Conservation (phyloP, 92 coral and sea anemone species). For the Meandrina meandrites region DNA sequence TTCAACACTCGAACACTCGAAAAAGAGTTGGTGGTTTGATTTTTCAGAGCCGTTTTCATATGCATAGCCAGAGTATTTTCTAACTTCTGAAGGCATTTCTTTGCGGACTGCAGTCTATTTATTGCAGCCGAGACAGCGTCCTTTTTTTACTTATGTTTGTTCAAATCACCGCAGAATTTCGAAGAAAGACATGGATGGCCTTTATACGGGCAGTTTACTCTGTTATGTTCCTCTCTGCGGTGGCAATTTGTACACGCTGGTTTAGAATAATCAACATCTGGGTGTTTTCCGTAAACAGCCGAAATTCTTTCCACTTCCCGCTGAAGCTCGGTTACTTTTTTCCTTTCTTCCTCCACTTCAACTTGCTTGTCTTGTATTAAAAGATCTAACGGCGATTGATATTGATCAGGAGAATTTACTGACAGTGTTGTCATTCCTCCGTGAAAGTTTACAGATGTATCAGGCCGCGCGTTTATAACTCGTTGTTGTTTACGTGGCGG, state of each 20-base stretch:
- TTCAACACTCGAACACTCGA: constrained; percentile 8
- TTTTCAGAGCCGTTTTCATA: constrained; percentile 34
- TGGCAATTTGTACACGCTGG: constrained; percentile 38
- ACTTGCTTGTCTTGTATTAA: constrained; percentile 43
- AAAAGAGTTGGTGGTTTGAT: constrained; percentile 29
- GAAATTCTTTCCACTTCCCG: constrained; percentile 24
- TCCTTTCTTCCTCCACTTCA: constrained; percentile 36
- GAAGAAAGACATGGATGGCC: constrained; percentile 30
- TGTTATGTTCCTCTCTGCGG: constrained; percentile 27
- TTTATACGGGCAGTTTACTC: constrained; percentile 25
- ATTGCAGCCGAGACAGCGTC: constrained; percentile 16
- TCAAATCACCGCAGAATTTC: constrained; percentile 40
- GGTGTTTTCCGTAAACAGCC: constrained; percentile 17
- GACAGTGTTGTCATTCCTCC: constrained; percentile 9
- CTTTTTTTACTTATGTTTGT: constrained; percentile 43
- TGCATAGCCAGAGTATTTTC: not conserved
- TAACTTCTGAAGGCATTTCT: constrained; percentile 23
- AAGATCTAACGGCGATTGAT: constrained; percentile 29
- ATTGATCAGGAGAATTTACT: constrained; percentile 10
- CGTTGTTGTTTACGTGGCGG: constrained; percentile 33
- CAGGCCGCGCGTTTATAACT: constrained; percentile 2
- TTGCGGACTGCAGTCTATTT: not conserved
- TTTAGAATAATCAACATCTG: constrained; percentile 29
- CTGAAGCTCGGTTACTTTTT: constrained; percentile 31
- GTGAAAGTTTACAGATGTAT: constrained; percentile 10